Conservation (phyloP, 2,888 invertebrate genomes). For the Orthosia cruda region DNA sequence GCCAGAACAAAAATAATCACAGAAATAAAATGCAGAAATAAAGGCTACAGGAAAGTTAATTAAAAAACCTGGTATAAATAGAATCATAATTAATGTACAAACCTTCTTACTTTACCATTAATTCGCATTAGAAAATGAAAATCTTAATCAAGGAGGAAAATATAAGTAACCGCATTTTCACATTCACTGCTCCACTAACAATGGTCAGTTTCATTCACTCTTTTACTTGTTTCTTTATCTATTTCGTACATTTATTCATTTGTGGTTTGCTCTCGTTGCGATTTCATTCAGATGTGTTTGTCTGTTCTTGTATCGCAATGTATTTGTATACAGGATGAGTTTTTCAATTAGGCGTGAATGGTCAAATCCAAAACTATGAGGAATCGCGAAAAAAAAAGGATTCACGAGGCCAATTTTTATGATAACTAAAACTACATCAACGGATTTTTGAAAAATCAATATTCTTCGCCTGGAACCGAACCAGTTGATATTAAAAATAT, state of each 20-base stretch:
- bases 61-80: constrained; percentile 40
- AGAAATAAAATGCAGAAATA: constrained; percentile 3
- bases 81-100: constrained; percentile 17
- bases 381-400: no score
- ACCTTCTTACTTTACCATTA: constrained; percentile 21
- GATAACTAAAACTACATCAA: background rate
- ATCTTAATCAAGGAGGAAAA: constrained; percentile 22
- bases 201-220: constrained; percentile 17
- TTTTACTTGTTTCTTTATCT: background rate
- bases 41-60: constrained; percentile 17
- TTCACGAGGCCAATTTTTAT: background rate
- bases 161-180: constrained; percentile 14
- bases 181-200: constrained; percentile 30
- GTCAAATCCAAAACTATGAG: no score
- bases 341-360: no score
- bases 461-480: no score
- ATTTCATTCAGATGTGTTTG: background rate
- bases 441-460: no score
- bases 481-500: no score
- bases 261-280: background rate
- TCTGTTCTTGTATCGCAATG: background rate
- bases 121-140: constrained; percentile 21
- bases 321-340: no score
- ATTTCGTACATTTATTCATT: constrained; percentile 1
- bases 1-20: background rate